Percentiles rank a stretch among this genome's conserved stretches.
Evolutionary conservation across 2,113 vertebrate species (phyloP).

Genomic region (Cyphomyrus discorhynchus): DNA sequence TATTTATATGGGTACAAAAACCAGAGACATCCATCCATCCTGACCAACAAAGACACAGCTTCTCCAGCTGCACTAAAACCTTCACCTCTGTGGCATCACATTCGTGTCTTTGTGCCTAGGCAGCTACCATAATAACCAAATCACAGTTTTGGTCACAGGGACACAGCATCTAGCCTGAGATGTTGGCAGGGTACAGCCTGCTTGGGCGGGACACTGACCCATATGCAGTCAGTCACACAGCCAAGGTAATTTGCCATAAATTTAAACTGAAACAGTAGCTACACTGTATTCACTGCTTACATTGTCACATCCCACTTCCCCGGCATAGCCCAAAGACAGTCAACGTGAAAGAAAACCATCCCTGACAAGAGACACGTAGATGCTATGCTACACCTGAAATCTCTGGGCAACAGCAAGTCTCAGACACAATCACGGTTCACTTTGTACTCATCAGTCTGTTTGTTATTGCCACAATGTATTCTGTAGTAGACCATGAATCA

Average conservation of each 20-base stretch:
- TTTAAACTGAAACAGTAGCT: neutral
- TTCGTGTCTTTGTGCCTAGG: neutral
- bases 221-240: neutral
- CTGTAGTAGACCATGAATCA: neutral
- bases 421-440: neutral
- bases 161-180: neutral
- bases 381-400: neutral
- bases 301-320: neutral
- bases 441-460: neutral
- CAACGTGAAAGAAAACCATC: neutral
- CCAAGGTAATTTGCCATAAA: neutral
- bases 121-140: neutral
- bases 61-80: neutral
- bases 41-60: neutral
- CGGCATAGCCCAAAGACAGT: neutral
- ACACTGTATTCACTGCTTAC: neutral
- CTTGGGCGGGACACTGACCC: neutral
- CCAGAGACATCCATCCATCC: neutral
- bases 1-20: neutral
- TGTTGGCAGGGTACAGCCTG: neutral
- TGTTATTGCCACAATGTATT: neutral
- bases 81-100: neutral
- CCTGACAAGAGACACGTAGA: neutral
- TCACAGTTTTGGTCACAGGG: neutral
- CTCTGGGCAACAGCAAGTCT: no score